These are phyloP conservation scores for Elephantulus edwardii DNA, from an alignment of 2,113 vertebrate genomes.

Conservation along the genomic window DNA sequence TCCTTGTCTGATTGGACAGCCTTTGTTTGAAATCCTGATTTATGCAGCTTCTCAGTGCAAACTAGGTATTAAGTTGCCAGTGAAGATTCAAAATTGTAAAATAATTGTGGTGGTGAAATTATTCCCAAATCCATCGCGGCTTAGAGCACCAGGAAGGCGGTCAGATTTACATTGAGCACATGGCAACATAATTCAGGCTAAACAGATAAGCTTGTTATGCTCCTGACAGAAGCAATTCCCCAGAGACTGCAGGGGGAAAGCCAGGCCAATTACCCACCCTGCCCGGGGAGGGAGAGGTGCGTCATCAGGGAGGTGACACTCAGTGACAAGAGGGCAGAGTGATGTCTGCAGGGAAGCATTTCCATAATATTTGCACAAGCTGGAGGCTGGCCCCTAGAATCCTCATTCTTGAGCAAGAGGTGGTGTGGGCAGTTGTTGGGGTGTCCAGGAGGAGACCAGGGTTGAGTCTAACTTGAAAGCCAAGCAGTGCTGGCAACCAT, in stretches of 20 bases:
- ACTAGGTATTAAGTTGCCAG: constrained; percentile 59
- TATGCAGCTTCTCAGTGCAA: constrained; percentile 24
- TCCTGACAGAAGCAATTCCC: constrained; percentile 77
- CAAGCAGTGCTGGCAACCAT: background rate
- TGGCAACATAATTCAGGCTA: constrained; percentile 79
- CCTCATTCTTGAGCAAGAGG: background rate
- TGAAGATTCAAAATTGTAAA: constrained; percentile 68
- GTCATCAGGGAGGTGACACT: background rate
- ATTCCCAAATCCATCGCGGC: constrained; percentile 39
- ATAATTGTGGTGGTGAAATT: constrained; percentile 63
- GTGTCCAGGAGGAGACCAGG: background rate
- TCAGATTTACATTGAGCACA: constrained; percentile 74
- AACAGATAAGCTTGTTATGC: constrained; percentile 76
- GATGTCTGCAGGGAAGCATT: background rate
- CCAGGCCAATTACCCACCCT: constrained; percentile 48
- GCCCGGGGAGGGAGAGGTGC: background rate
- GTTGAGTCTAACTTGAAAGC: background rate
- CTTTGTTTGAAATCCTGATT: constrained; percentile 37
- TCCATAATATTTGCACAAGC: background rate
- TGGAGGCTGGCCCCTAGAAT: background rate
- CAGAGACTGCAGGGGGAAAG: constrained; percentile 46
- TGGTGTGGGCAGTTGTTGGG: background rate
- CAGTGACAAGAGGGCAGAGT: background rate
- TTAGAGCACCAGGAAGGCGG: constrained; percentile 49
- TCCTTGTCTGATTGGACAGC: background rate